Base-by-base conservation (phyloP, 2,888 invertebrate species). In the Coleophora flavipennella region DNA sequence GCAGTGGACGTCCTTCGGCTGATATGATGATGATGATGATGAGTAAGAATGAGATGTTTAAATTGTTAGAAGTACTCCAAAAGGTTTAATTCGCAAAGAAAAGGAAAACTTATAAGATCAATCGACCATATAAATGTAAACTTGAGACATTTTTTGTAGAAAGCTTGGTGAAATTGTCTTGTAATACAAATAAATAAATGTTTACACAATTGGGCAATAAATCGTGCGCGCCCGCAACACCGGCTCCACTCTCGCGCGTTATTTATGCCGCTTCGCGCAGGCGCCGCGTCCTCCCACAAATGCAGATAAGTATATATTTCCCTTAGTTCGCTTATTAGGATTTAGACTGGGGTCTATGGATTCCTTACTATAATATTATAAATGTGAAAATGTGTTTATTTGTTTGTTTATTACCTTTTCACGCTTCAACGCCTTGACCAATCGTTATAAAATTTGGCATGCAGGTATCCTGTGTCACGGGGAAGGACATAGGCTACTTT, bases 151-250 rank as follows among this genome's bases (percentile, higher is more conserved):
- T 29, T 29, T 9, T 29, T 29, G 20, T n/a, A 3, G 29, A 11
- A 31, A 31, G 12, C 31, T 12, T 6, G 12, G 9, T 11, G 31
- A 31, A 34, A 34, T 26, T 34, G 34, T 26, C 25, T 26, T 13
- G 32, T 26, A 41, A 38, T 31, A 41, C 38, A 41, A 41, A 41
- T 38, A 41, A 41, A 41, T 41, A 35, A 31, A 6, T 41, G 41
- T 41, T 41, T 41, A 41, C 41, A 41, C 41, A 38, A 41, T 37
- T 28, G 33, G 31, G 31, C 35, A 12, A 41, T 41, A 41, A 41
- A 41, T 41, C 20, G 3, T 28, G 40, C 11, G 10, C 13, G 12
- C 8, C 3, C 35, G 35, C 36, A n/a, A 34, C 41, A 37, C 41
- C 37, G 31, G 41, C 41, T 36, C 36, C 37, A 35, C 35, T 35